Evolutionary conservation across 2,888 invertebrate genomes (phyloP).

Genomic region (Himalopsyche anomala): DNA sequence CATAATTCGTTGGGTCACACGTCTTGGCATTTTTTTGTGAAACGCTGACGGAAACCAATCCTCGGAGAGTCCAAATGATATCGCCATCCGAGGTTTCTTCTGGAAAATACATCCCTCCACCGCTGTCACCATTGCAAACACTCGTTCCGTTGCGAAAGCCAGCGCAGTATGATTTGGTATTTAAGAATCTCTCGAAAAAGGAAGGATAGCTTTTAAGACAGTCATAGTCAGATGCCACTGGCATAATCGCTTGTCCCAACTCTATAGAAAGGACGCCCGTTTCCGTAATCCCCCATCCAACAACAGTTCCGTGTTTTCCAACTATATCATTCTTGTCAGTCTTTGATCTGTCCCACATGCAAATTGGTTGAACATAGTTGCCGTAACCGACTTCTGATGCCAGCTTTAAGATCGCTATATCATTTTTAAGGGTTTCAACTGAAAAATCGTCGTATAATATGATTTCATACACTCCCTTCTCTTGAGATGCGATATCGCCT

Average conservation of each 20-base stretch:
- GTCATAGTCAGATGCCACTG: slow-evolving; percentile 51
- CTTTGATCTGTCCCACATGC: slow-evolving; percentile 68
- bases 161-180: slow-evolving; percentile 60
- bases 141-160: slow-evolving; percentile 68
- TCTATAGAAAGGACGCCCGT: slow-evolving; percentile 67
- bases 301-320: slow-evolving; percentile 67
- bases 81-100: slow-evolving; percentile 67
- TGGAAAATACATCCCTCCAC: slow-evolving; percentile 73
- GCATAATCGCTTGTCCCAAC: slow-evolving; percentile 64
- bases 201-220: slow-evolving; percentile 55
- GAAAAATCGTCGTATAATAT: slow-evolving; percentile 62
- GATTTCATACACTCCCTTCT: slow-evolving; percentile 39
- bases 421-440: slow-evolving; percentile 63
- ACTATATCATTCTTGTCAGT: slow-evolving; percentile 66
- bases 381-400: slow-evolving; percentile 63
- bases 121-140: slow-evolving; percentile 76
- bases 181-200: slow-evolving; percentile 59
- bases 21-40: slow-evolving; percentile 67
- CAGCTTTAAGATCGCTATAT: slow-evolving; percentile 67
- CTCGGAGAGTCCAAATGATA: slow-evolving; percentile 60
- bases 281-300: slow-evolving; percentile 71
- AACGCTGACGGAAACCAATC: slow-evolving; percentile 68
- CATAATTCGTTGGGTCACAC: slow-evolving; percentile 66
- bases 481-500: slow-evolving; percentile 4
- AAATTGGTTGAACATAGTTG: slow-evolving; percentile 67